A percentile compares a stretch with the other conserved stretches of the same genome.
These are phyloP conservation scores for Synanthedon myopaeformis DNA, from an alignment of 2,888 invertebrate species.

Conservation along the genomic window DNA sequence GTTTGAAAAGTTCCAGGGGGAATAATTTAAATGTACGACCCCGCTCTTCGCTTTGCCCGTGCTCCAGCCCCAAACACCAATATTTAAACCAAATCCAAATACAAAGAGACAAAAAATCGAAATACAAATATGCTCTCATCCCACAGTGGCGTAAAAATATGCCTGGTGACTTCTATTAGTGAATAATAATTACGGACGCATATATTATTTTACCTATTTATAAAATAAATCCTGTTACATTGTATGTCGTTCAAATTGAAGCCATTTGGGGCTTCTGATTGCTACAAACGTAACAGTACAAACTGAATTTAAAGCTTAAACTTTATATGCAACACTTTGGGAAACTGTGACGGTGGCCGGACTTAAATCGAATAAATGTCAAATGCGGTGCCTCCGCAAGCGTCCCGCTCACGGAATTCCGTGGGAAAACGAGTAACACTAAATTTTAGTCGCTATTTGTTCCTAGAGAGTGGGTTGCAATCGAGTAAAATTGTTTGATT, in stretches of 20 bases:
- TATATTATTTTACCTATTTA: too few species aligned
- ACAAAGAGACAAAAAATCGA: too few species aligned
- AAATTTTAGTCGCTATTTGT: constrained; percentile 31
- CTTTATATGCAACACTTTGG: constrained; percentile 40
- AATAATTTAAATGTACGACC: too few species aligned
- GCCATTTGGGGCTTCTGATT: constrained; percentile 15
- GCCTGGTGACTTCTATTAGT: too few species aligned
- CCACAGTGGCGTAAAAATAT: too few species aligned
- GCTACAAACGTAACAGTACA: constrained; percentile 10
- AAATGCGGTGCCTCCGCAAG: constrained; percentile 25
- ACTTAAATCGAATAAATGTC: constrained; percentile 60
- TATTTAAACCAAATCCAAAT: too few species aligned
- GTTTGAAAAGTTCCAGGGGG: too few species aligned
- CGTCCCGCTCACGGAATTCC: constrained; percentile 5
- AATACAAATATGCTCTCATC: too few species aligned
- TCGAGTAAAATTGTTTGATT: neutral
- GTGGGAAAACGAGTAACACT: constrained; percentile 29
- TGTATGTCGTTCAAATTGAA: constrained; percentile 16
- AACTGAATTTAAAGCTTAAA: constrained; percentile 43
- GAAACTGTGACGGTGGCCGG: constrained; percentile 28
- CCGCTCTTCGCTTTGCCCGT: too few species aligned
- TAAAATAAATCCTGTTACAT: too few species aligned
- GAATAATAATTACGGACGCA: too few species aligned
- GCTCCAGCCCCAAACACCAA: too few species aligned
- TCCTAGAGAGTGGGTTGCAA: neutral